A percentile compares a stretch with the other conserved stretches of the same genome.
These are phyloP conservation scores for Smutsia gigantea DNA, from an alignment of 2,797 vertebrate genomes.

Conservation along the genomic window DNA sequence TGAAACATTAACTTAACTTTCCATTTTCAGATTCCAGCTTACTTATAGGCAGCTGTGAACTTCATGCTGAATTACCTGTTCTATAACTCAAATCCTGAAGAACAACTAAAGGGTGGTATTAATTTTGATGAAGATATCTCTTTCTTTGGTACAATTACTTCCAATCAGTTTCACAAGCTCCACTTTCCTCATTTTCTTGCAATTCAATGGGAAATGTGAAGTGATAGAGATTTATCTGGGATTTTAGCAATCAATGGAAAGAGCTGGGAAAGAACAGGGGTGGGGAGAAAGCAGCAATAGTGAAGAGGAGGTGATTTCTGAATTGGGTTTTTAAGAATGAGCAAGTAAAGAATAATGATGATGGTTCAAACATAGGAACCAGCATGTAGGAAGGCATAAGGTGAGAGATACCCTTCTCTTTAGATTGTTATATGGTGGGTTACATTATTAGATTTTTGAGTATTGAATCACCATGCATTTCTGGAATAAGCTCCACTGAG, in stretches of 20 bases:
- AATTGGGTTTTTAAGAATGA: slow-evolving; percentile 4
- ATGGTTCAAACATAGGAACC: background rate
- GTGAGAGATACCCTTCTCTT: background rate
- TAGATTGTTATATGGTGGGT: background rate
- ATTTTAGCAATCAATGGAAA: background rate
- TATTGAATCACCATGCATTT: background rate
- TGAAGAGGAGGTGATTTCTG: background rate
- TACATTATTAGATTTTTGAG: background rate
- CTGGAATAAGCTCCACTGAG: background rate
- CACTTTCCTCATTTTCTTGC: background rate
- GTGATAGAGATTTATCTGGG: background rate
- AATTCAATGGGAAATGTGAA: background rate
- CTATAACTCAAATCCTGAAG: background rate
- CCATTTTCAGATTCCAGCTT: background rate
- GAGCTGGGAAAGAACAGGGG: background rate
- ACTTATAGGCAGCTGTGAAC: background rate
- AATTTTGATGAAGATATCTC: background rate
- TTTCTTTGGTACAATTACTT: slow-evolving; percentile 24
- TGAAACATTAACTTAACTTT: slow-evolving; percentile 31
- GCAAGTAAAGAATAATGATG: background rate
- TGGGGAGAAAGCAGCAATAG: background rate
- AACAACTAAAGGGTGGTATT: background rate
- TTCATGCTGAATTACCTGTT: slow-evolving; percentile 23
- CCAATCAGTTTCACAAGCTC: background rate
- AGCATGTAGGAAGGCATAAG: background rate